A percentile compares a stretch with the other conserved stretches of the same genome.
Conservation (phyloP, 2,888 invertebrate genomes). For the Platynereis dumerilii region DNA sequence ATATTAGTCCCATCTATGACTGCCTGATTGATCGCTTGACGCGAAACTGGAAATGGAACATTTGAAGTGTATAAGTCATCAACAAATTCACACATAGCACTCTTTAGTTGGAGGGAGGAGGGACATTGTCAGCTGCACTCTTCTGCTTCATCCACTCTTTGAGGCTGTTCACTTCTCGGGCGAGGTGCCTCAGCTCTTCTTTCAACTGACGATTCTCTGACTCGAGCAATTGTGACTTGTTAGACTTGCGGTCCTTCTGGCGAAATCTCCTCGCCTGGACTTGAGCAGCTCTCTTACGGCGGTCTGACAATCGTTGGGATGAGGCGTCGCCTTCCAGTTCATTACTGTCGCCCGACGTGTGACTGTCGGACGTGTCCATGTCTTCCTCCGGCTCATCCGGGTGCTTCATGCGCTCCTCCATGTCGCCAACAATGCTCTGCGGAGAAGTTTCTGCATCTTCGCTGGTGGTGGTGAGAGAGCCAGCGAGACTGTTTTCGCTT, state of each 20-base stretch:
- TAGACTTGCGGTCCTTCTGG: constrained; percentile 63
- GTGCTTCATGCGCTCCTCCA: too few relatives aligned
- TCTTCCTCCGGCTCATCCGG: too few relatives aligned
- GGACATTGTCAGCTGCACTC: constrained; percentile 28
- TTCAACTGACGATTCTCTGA: constrained; percentile 69
- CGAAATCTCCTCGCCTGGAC: constrained; percentile 63
- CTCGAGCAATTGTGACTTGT: constrained; percentile 61
- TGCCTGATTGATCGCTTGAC: too few relatives aligned
- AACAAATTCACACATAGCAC: too few relatives aligned
- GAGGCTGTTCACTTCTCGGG: constrained; percentile 88
- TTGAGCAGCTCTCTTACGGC: constrained; percentile 65
- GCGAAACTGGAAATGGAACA: too few relatives aligned
- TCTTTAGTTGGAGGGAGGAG: too few relatives aligned
- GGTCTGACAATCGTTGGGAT: constrained; percentile 61
- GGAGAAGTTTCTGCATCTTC: too few relatives aligned
- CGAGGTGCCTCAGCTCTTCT: constrained; percentile 80
- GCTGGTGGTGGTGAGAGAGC: background rate
- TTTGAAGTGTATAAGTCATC: too few relatives aligned
- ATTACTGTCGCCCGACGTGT: background rate
- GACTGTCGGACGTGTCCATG: background rate
- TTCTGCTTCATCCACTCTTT: constrained; percentile 68
- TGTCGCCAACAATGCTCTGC: too few relatives aligned
- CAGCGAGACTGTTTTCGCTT: too few relatives aligned
- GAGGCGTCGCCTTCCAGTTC: constrained; percentile 20
- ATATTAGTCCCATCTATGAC: too few relatives aligned